These are phyloP conservation scores for Eudemis profundana DNA, from an alignment of 2,888 invertebrate genomes.

Conservation along the genomic window DNA sequence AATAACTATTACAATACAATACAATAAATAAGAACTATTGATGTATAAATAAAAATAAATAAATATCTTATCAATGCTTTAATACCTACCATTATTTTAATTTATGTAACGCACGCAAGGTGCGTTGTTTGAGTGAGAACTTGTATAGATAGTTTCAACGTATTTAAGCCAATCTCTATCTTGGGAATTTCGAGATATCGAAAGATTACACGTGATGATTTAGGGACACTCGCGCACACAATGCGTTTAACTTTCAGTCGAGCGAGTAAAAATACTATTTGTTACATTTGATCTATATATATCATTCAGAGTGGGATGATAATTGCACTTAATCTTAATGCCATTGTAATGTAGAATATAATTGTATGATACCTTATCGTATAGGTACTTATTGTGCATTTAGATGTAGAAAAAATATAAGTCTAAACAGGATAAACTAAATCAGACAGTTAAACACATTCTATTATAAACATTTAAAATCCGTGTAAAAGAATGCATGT, in stretches of 20 bases:
- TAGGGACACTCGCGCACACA: slow-evolving; percentile 20
- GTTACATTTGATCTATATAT: neutral
- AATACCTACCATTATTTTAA: slow-evolving; percentile 36
- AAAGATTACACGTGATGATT: slow-evolving; percentile 32
- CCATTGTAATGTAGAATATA: neutral
- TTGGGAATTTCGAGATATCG: slow-evolving; percentile 40
- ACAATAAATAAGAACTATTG: too few relatives aligned
- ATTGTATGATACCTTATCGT: neutral
- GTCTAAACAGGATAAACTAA: too few relatives aligned
- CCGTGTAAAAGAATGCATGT: too few relatives aligned
- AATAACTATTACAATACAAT: too few relatives aligned
- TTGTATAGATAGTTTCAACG: slow-evolving; percentile 14
- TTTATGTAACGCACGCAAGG: slow-evolving; percentile 24
- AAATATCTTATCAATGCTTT: neutral
- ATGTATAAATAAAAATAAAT: neutral
- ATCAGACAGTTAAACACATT: too few relatives aligned
- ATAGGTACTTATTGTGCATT: too few relatives aligned
- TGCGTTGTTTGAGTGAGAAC: slow-evolving; percentile 50
- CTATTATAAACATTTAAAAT: too few relatives aligned
- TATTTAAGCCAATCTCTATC: slow-evolving; percentile 36
- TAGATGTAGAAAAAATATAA: too few relatives aligned
- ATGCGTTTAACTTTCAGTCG: neutral
- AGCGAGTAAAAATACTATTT: neutral
- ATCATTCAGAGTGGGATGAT: neutral
- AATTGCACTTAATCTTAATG: neutral